Conservation (phyloP, 2,888 invertebrate genomes). For the Orchesella flavescens region DNA sequence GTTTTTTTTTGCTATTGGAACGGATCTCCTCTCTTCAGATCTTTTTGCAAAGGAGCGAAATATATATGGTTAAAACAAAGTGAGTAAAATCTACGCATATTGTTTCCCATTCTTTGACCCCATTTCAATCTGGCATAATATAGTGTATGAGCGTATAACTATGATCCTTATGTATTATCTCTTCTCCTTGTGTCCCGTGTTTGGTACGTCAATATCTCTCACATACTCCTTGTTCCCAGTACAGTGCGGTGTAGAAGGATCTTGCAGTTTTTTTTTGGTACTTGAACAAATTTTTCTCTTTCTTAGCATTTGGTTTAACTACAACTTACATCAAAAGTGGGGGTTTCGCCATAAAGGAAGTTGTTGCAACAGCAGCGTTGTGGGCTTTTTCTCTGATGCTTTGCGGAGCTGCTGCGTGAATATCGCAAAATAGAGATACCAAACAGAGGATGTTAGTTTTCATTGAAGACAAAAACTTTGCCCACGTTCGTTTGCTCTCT, state of each 20-base stretch:
- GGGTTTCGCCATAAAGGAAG: slow-evolving; percentile 57
- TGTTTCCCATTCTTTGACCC: slow-evolving; percentile 52
- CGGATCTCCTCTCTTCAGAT: slow-evolving; percentile 38
- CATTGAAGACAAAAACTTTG: slow-evolving; percentile 17
- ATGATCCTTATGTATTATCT: neutral
- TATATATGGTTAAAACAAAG: slow-evolving; percentile 18
- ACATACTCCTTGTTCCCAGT: neutral
- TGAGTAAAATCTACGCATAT: slow-evolving; percentile 17
- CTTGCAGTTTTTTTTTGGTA: neutral
- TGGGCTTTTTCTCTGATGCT: no score
- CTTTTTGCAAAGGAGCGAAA: slow-evolving; percentile 22
- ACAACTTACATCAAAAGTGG: neutral
- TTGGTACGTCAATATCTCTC: neutral
- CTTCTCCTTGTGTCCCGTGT: neutral
- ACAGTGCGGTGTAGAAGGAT: neutral
- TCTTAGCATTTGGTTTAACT: neutral
- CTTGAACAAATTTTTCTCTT: neutral
- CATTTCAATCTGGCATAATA: slow-evolving; percentile 32
- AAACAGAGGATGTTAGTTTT: slow-evolving; percentile 41
- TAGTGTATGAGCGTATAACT: no score
- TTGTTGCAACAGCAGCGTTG: slow-evolving; percentile 42
- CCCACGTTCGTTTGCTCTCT: no score
- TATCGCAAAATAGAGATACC: neutral
- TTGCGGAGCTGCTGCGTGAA: no score
- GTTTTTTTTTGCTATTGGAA: slow-evolving; percentile 37